phyloP scores from a whole-genome alignment of 2,888 invertebrate genomes.

The Myathropa florea region DNA sequence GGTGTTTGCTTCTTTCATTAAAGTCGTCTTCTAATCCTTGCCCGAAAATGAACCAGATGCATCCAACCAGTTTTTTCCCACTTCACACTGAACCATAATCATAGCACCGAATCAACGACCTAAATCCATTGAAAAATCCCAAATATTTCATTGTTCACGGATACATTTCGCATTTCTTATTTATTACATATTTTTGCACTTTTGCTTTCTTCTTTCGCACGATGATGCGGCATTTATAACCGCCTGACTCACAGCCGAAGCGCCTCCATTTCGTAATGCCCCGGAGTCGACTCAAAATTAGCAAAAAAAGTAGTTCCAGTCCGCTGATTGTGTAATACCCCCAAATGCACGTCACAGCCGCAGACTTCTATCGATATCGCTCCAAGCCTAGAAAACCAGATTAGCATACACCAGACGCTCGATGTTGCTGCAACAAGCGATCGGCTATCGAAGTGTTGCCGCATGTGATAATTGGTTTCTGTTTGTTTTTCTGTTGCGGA shows the following conservation, averaged over 20 bases:
- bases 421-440: background rate
- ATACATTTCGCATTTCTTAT: background rate
- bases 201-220: background rate
- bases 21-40: no score
- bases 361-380: background rate
- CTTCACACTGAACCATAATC: background rate
- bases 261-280: background rate
- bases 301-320: background rate
- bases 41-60: no score
- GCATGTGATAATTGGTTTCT: background rate
- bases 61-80: background rate
- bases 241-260: background rate
- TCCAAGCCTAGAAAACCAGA: background rate
- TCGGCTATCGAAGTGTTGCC: background rate
- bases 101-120: background rate
- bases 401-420: background rate
- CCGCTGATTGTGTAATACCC: background rate
- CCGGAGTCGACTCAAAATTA: background rate
- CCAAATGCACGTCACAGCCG: background rate
- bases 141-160: background rate
- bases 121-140: background rate
- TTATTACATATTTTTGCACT: background rate
- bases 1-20: no score
- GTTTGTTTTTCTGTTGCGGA: background rate
- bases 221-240: background rate